Base-by-base conservation (phyloP, 2,888 invertebrate genomes). In the Dusona sp. region DNA sequence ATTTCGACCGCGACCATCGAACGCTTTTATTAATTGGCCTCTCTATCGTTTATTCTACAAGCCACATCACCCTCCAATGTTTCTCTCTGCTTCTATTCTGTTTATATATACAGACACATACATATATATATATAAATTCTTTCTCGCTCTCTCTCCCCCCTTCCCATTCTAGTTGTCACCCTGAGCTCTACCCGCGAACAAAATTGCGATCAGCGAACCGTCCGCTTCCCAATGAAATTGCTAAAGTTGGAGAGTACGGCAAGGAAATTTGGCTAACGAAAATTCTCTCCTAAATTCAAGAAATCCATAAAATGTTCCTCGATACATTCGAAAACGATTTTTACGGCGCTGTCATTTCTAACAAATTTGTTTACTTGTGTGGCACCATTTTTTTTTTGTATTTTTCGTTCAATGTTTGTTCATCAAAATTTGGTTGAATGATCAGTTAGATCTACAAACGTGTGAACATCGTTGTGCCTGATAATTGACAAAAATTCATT, bases 1-100 rank as follows among this genome's bases (percentile, higher is more conserved):
- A 74, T 78, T 80, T 70, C 83, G 78, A 84, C 84, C 86, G 67
- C 86, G 77, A 86, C 33, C 75, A 73, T 45, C 81, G 45, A 81
- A 84, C 77, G 86, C 72, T 86, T 84, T 86, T 86, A 84, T 84
- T 86, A 86, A 86, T 86, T 86, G 84, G 81, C 74, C 70, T 64
- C 81, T 84, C 84, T 79, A 68, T 81, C 84, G 81, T 86, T 86
- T 84, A 81, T 84, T 81, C 73, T 48, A 70, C 74, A 64, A 74
- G 81, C 84, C 86, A 78, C 84, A 84, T 45, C 77, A 36, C 48
- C 48, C 80, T 51, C 61, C 67, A 38, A 22, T 68, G 67, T 45
- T 65, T 48, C 75, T 61, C 68, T 73, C 68, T 65, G 54, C 77
- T 78, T 68, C 33, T 70, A 36, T 42, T 42, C 72, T 78, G 19